Evolutionary conservation across 1,140 invertebrate genomes (phyloP), one percentile per base, ranked within the genome.

Genomic region (Microplitis mediator): DNA sequence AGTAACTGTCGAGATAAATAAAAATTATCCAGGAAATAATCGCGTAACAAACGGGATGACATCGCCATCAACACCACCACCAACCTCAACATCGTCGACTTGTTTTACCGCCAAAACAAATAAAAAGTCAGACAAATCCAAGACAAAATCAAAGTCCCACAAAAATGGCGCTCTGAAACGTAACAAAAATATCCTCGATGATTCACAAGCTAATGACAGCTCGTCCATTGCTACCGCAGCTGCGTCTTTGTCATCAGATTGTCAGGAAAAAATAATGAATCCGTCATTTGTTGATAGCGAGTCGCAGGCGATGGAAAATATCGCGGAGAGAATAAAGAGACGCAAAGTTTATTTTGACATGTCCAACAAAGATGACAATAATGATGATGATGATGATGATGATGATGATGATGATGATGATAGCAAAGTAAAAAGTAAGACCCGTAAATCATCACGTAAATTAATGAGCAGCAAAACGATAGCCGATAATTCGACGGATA

Each of bases 321-420:
- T 86, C 52, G 83, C 84, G 6, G 85, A 87, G 50, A 79, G 84
- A 56, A 87, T 86, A 67, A 87, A 87, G 63, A 82, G 79, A 54
- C 78, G 84, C 4, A 86, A 87, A 78, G 79, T 74, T 4, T 72
- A 74, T 34, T 6, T 23, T 14, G 39, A 67, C 23, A n/a, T 39
- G 3, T 74, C 35, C 1, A 13, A 35, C 13, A 71, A 62, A 23
- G 67, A 72, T 63, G 64, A 45, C 3, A 11, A 45, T 45, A 11
- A 45, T 5, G 39, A 45, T 11, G 39, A 3, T 45, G 4, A 45
- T 6, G 5, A 45, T 9, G 39, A 45, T 45, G 39, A 45, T 5
- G 39, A 45, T 11, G 39, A 3, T 45, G 39, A 45, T 6, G 39
- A 45, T 45, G 6, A 11, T 11, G 11, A 45, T 45, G 5, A 11